Evolutionary conservation across 2,113 vertebrate genomes (phyloP).

Genomic region (Serinus canaria): DNA sequence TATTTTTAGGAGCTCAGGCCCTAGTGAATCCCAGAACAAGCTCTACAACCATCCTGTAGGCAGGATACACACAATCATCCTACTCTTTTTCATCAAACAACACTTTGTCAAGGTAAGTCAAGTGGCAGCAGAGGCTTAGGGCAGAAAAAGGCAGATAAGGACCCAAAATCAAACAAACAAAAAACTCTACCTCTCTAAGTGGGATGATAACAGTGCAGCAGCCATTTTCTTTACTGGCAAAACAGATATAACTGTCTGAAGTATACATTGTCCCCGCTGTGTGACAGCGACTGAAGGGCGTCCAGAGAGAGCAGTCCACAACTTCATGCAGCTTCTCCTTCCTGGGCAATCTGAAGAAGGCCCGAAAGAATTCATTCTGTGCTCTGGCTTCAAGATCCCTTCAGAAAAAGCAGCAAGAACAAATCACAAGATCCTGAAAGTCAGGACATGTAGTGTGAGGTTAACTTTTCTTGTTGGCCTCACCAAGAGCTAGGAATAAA

Average conservation of each 20-base stretch:
- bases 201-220: slow-evolving; percentile 87
- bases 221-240: slow-evolving; percentile 89
- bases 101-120: neutral
- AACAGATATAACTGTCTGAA: slow-evolving; percentile 91
- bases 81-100: neutral
- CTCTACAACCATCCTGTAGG: neutral
- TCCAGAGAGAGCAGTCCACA: slow-evolving; percentile 88
- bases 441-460: neutral
- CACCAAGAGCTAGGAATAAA: neutral
- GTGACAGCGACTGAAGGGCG: slow-evolving; percentile 91
- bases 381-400: slow-evolving; percentile 92
- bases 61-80: neutral
- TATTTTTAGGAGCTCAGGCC: neutral
- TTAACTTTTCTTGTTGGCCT: neutral
- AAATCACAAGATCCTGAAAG: neutral
- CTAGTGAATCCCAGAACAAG: neutral
- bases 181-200: slow-evolving; percentile 83
- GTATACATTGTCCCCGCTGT: slow-evolving; percentile 85
- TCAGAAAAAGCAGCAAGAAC: neutral
- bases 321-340: slow-evolving; percentile 82
- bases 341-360: slow-evolving; percentile 89
- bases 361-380: slow-evolving; percentile 88
- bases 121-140: neutral
- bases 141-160: neutral
- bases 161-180: neutral